A percentile compares a stretch with the other conserved stretches of the same genome.
phyloP scores from a whole-genome alignment of 2,113 vertebrate genomes.

The Ailurus styani region DNA sequence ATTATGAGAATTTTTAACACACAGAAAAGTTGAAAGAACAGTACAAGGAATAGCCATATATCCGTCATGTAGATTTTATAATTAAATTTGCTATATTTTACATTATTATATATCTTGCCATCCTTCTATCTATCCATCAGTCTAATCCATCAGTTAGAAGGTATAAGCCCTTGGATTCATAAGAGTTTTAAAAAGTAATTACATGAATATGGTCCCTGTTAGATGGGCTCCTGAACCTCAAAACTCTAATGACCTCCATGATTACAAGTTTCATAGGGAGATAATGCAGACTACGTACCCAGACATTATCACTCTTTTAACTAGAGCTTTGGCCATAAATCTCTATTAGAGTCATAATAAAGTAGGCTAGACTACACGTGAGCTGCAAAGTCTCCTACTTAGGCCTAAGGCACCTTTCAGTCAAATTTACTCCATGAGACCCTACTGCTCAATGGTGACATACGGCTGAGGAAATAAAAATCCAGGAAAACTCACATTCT shows the following conservation, averaged over 20 bases:
- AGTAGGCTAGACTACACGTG: background rate
- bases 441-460: background rate
- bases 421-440: background rate
- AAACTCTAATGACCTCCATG: background rate
- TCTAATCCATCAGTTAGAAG: background rate
- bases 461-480: background rate
- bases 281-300: background rate
- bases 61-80: background rate
- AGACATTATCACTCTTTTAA: background rate
- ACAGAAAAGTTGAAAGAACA: background rate
- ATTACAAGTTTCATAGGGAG: background rate
- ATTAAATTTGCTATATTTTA: background rate
- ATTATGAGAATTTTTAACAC: background rate
- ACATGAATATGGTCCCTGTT: background rate
- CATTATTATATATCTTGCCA: background rate
- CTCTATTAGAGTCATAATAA: background rate
- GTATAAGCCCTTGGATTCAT: background rate
- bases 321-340: background rate
- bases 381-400: background rate
- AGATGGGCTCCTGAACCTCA: background rate
- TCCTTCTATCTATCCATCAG: background rate
- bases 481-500: background rate
- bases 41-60: background rate
- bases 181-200: background rate
- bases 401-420: background rate